A percentile compares a stretch with the other conserved stretches of the same genome.
Evolutionary conservation across 1,140 invertebrate species (phyloP).

Genomic region (Leptoteleia sp.): DNA sequence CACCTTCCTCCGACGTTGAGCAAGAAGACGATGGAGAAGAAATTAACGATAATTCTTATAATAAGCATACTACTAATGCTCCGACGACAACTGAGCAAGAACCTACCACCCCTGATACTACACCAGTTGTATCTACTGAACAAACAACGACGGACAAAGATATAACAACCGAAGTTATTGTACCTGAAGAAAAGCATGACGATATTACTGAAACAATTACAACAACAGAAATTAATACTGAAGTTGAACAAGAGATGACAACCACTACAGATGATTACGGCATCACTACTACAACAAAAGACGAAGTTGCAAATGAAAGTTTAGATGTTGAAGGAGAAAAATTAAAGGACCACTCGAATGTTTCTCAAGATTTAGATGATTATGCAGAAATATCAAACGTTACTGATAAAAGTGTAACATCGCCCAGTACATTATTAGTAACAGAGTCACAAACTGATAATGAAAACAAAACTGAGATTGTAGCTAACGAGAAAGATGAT

Average conservation of each 20-base stretch:
- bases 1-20: slow-evolving; percentile 52
- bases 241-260: slow-evolving; percentile 36
- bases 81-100: slow-evolving; percentile 29
- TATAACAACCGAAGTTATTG: slow-evolving; percentile 1
- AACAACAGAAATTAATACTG: slow-evolving; percentile 21
- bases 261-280: slow-evolving; percentile 19
- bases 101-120: background rate
- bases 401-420: background rate
- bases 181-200: slow-evolving; percentile 2
- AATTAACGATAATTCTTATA: slow-evolving; percentile 32
- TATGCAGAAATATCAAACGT: slow-evolving; percentile 10
- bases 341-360: slow-evolving; percentile 1
- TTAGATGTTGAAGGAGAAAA: slow-evolving; percentile 1
- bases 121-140: slow-evolving; percentile 9
- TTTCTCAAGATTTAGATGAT: slow-evolving; percentile 27
- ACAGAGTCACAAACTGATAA: background rate
- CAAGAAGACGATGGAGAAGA: slow-evolving; percentile 63
- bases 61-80: slow-evolving; percentile 14
- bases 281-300: slow-evolving; percentile 12
- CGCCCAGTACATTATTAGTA: background rate
- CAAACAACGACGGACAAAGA: slow-evolving; percentile 18
- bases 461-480: background rate
- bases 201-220: slow-evolving; percentile 1
- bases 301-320: slow-evolving; percentile 2
- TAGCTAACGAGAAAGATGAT: background rate